Conservation (phyloP, 2,113 vertebrate genomes). For the Myotis davidii region DNA sequence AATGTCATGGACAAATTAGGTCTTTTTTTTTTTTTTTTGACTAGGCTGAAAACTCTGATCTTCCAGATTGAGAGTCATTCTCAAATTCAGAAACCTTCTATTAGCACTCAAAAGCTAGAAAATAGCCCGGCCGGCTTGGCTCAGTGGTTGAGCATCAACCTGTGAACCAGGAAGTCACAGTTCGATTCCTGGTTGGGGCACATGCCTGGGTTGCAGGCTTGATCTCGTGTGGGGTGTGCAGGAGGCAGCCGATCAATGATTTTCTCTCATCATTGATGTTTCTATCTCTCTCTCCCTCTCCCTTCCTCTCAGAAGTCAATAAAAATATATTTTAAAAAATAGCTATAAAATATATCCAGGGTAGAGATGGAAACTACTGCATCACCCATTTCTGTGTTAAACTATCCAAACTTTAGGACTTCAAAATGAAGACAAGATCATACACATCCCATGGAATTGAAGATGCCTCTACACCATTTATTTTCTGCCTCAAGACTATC, state of each 20-base stretch:
- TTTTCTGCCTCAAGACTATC: neutral
- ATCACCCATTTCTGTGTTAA: neutral
- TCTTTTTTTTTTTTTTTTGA: neutral
- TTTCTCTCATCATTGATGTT: too few relatives aligned
- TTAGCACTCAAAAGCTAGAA: neutral
- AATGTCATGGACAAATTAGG: neutral
- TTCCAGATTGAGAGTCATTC: neutral
- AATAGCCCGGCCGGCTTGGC: too few relatives aligned
- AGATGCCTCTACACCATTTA: neutral
- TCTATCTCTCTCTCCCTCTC: too few relatives aligned
- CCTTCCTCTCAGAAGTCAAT: too few relatives aligned
- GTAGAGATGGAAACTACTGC: neutral
- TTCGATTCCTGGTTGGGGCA: too few relatives aligned
- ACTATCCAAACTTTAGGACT: neutral
- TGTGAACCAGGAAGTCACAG: too few relatives aligned
- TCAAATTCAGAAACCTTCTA: neutral
- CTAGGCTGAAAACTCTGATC: neutral
- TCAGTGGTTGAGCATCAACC: too few relatives aligned
- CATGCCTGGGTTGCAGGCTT: too few relatives aligned
- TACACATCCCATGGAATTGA: neutral
- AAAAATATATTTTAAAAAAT: too few relatives aligned
- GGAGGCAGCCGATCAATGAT: too few relatives aligned
- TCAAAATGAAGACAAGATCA: neutral
- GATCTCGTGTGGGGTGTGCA: too few relatives aligned
- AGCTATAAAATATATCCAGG: too few relatives aligned